These are phyloP conservation scores for Phyllotreta cruciferae DNA, from an alignment of 2,888 invertebrate species.

Conservation along the genomic window DNA sequence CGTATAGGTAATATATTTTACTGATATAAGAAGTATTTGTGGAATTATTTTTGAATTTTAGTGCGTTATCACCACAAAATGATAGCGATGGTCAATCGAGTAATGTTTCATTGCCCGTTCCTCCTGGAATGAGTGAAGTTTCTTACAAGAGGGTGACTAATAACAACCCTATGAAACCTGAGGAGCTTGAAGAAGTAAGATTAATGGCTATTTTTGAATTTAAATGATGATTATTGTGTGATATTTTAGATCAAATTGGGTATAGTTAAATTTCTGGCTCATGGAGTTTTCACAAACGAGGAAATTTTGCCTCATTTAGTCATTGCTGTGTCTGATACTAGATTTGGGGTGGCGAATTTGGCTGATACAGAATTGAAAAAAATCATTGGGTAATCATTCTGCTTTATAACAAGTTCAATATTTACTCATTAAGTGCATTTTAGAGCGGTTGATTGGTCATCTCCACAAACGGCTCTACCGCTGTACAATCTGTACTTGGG, in stretches of 20 bases:
- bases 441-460: slow-evolving; percentile 82
- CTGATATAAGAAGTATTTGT: not conserved
- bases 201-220: not conserved
- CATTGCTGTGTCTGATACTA: slow-evolving; percentile 86
- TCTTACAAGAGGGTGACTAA: slow-evolving; percentile 78
- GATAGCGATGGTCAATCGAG: slow-evolving; percentile 42
- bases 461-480: slow-evolving; percentile 71
- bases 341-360: slow-evolving; percentile 87
- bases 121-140: slow-evolving; percentile 78
- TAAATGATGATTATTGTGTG: slow-evolving; percentile 11
- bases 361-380: slow-evolving; percentile 87
- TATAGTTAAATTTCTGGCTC: slow-evolving; percentile 81
- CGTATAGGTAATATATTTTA: slow-evolving; percentile 76
- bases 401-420: not conserved
- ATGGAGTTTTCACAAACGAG: slow-evolving; percentile 77
- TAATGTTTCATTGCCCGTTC: slow-evolving; percentile 63
- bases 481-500: slow-evolving; percentile 84
- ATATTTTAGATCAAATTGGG: slow-evolving; percentile 71
- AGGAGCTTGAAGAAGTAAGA: slow-evolving; percentile 81
- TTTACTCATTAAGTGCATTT: slow-evolving; percentile 37
- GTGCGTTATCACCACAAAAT: slow-evolving; percentile 52
- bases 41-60: slow-evolving; percentile 32
- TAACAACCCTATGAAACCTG: slow-evolving; percentile 75
- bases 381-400: slow-evolving; percentile 66
- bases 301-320: slow-evolving; percentile 80